Evolutionary conservation across 1,140 invertebrate genomes (phyloP), one percentile per base, ranked within the genome.

Genomic region (Sminthurides bifidus): DNA sequence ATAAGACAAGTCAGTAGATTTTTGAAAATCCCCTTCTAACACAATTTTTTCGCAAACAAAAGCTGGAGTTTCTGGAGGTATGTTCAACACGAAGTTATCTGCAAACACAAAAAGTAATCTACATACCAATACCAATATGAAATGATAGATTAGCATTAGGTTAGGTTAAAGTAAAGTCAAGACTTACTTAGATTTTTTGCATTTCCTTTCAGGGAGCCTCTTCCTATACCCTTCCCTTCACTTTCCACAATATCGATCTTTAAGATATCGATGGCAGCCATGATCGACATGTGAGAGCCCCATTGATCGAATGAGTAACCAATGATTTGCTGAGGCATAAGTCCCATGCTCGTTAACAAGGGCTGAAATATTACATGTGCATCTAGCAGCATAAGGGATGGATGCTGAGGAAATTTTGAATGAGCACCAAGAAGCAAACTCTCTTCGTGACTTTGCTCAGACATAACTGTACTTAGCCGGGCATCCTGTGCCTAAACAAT

Each of bases 321-420:
- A 41, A 79, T 76, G 77, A 90, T 83, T 73, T 90, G 86, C 66
- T 88, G 82, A 1, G 87, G 85, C 75, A 88, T 88, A 1, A 92
- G 83, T 19, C 86, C 87, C 6, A 92, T 73, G 35, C 83, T 84
- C 0, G 84, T 81, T 8, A 92, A 71, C 49, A 93, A 73, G 1
- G 88, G 87, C 67, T 91, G 84, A 70, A 93, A 93, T 59, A 92
- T 90, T n/a, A 91, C 75, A 75, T 92, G 88, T 17, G 89, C 88
- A 72, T 93, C 88, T 50, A 91, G 72, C 41, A 92, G 71, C 69
- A 86, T 80, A 2, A 88, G 76, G 0, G 85, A 87, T 65, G 68
- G 60, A 31, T 68, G 67, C 31, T 65, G 53, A 33, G 84, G 81
- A 70, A 81, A 85, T 33, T 84, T 73, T 72, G 73, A 75, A 54